Base-by-base conservation (phyloP, 1,140 invertebrate species). In the Brachionus asplanchnoidis region DNA sequence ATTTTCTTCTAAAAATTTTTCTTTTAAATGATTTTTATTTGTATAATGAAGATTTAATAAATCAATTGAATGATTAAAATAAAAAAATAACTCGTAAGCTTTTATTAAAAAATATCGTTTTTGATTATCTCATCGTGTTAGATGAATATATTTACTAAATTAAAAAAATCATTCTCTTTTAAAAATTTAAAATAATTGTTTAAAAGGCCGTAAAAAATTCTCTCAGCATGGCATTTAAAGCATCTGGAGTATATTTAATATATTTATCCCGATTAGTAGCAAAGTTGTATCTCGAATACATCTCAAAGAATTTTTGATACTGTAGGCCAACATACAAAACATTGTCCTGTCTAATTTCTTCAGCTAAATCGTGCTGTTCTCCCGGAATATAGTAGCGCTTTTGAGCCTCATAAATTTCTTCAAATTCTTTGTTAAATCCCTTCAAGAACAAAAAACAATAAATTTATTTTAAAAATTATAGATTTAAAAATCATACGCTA, bases 181-280 rank as follows among this genome's bases (percentile, higher is more conserved):
- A 82, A 82, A 82, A 44, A 23, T 17, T 44, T 9, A 28, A 9
- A 65, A 82, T 12, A 36, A 8, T 80, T 46, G 12, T 78, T 50
- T 56, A 60, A 82, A 32, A 65, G 12, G 79, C 79, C 26, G 50
- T 82, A 46, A 82, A 82, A 82, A 82, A 82, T 28, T 82, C 79
- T 32, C 42, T 23, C 14, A 82, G 17, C 42, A 40, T 82, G 26
- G 65, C 65, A 11, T 26, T 65, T 20, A 82, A 17, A 4, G n/a
- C 20, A 5, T 82, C 53, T 28, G 79, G 79, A 9, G 17, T 60
- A n/a, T 82, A 82, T 17, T 82, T 82, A 12, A 82, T 12, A 82
- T 82, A 82, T 82, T 82, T 82, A 9, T 82, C 79, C n/a, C 40
- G 56, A 68, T 82, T 82, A 44, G 79, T 82, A 36, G 79, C 79